Percentiles rank a stretch among this genome's conserved stretches.
Conservation (phyloP, 1,140 invertebrate species). For the Cepaea nemoralis region DNA sequence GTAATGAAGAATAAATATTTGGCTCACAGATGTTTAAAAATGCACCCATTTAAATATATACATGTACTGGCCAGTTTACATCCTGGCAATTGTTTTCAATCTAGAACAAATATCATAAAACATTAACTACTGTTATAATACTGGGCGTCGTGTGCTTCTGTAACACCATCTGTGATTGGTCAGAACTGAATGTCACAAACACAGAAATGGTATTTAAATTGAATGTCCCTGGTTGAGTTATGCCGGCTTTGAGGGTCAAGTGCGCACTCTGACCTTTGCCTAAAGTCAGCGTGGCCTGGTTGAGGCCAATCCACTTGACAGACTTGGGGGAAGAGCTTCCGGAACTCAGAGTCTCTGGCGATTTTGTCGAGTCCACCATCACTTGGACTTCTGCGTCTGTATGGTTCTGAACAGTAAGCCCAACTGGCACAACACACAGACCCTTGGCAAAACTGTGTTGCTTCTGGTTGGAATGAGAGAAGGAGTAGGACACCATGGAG, state of each 20-base stretch:
- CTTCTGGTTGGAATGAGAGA: conserved; percentile 54
- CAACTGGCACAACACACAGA: conserved; percentile 63
- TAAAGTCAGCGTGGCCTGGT: conserved; percentile 56
- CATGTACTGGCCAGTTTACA: no score
- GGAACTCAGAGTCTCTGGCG: conserved; percentile 58
- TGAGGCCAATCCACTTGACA: conserved; percentile 64
- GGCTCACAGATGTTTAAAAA: no score
- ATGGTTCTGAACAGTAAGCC: conserved; percentile 61
- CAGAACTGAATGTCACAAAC: conserved; percentile 59
- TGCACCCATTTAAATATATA: no score
- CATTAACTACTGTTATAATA: conserved; percentile 58
- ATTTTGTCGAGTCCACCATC: conserved; percentile 64
- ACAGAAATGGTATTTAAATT: conserved; percentile 67
- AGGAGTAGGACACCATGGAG: conserved; percentile 60
- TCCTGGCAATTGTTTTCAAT: background rate
- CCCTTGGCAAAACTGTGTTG: conserved; percentile 59
- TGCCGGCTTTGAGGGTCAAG: conserved; percentile 57
- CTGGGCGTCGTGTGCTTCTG: conserved; percentile 65
- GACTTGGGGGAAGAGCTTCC: conserved; percentile 37
- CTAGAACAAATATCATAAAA: conserved; percentile 31
- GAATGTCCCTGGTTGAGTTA: conserved; percentile 67
- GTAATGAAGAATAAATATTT: no score
- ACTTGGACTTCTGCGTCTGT: conserved; percentile 57
- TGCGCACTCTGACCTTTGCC: conserved; percentile 50
- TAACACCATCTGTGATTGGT: conserved; percentile 63